Conservation (phyloP, 2,797 vertebrate species). For the Vultur gryphus region DNA sequence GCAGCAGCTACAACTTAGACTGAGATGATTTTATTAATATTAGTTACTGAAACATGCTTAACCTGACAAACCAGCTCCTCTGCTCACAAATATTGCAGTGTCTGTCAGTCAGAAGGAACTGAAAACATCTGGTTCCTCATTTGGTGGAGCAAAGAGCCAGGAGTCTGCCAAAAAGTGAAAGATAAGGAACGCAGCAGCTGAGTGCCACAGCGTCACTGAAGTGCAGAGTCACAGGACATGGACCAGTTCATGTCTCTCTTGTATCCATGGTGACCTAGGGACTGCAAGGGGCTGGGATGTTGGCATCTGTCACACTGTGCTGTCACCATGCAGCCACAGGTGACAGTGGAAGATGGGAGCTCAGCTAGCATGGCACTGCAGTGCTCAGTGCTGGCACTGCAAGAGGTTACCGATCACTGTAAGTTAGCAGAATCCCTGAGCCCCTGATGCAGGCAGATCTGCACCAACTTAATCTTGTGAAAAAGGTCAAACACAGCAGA, state of each 20-base stretch:
- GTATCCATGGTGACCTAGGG: background rate
- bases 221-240: background rate
- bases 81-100: background rate
- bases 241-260: background rate
- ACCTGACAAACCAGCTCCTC: background rate
- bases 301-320: background rate
- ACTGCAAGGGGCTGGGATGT: background rate
- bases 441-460: background rate
- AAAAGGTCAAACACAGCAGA: background rate
- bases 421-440: background rate
- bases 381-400: background rate
- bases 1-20: background rate
- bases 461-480: background rate
- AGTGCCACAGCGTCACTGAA: rapidly evolving
- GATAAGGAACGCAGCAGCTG: background rate
- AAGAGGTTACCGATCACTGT: background rate
- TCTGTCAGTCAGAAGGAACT: background rate
- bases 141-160: background rate
- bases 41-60: background rate
- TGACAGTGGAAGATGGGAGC: background rate
- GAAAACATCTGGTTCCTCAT: background rate
- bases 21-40: background rate
- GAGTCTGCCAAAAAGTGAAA: background rate
- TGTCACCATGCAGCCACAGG: background rate
- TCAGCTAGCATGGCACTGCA: background rate